Evolutionary conservation across 2,888 invertebrate species (phyloP).

Genomic region (Hirtodrosophila alboralis): DNA sequence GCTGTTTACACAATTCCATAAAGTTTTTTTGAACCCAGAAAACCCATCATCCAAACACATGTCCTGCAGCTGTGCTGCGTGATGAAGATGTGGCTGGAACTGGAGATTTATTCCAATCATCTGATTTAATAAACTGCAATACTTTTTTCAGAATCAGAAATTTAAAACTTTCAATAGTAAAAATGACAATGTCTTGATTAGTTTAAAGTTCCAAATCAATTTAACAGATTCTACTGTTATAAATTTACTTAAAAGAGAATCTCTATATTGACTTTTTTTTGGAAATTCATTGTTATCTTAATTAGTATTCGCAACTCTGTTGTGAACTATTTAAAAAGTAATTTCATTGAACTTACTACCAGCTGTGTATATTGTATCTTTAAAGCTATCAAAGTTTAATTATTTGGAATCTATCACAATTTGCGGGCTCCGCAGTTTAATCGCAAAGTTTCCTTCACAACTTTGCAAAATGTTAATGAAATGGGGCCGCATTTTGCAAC

Average conservation of each 20-base stretch:
- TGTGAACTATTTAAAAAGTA: too few species aligned
- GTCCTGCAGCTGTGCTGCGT: slow-evolving; percentile 5
- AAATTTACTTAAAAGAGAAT: too few species aligned
- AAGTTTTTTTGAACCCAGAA: slow-evolving; percentile 5
- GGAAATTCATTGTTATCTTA: too few species aligned
- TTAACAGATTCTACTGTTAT: too few species aligned
- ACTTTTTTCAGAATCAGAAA: too few species aligned
- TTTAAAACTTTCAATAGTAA: too few species aligned
- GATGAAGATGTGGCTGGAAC: neutral
- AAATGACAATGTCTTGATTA: too few species aligned
- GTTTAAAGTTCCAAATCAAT: too few species aligned
- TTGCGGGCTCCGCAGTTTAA: slow-evolving; percentile 12
- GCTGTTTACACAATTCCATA: slow-evolving; percentile 26
- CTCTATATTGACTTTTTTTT: too few species aligned
- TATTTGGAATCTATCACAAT: slow-evolving; percentile 33
- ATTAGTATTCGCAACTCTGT: too few species aligned
- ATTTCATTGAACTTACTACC: slow-evolving; percentile 5
- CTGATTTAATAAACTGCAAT: too few species aligned
- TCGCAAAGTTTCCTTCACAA: slow-evolving; percentile 30
- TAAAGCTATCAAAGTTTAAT: slow-evolving; percentile 30
- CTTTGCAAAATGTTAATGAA: slow-evolving; percentile 41
- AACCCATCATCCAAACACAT: neutral
- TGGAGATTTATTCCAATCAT: neutral
- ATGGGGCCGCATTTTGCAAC: slow-evolving; percentile 21
- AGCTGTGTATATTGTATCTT: slow-evolving; percentile 15